These are phyloP conservation scores for Etheostoma spectabile DNA, from an alignment of 2,113 vertebrate genomes.

Conservation along the genomic window DNA sequence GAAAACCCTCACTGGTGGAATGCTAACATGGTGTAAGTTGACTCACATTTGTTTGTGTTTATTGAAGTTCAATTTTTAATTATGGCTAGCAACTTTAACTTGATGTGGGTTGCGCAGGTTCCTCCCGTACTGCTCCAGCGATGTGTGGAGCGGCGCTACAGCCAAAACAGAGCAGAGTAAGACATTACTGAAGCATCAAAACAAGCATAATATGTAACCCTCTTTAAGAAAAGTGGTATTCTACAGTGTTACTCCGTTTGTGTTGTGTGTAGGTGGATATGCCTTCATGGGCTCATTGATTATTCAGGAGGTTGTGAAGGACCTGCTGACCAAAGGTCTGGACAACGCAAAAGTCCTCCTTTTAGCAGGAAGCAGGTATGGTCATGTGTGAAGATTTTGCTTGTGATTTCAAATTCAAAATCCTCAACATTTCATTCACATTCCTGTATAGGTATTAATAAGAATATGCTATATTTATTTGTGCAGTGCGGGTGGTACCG, in stretches of 20 bases:
- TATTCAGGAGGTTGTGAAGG: constrained; percentile 95
- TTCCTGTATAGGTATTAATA: not conserved
- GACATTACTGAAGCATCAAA: constrained; percentile 42
- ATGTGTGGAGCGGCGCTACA: constrained; percentile 95
- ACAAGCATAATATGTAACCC: not conserved
- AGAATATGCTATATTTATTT: not conserved
- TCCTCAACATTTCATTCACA: not conserved
- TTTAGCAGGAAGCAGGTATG: constrained; percentile 96
- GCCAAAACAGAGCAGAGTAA: constrained; percentile 94
- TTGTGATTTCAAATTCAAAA: not conserved
- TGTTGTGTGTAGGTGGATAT: constrained; percentile 86
- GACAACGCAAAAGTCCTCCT: constrained; percentile 93
- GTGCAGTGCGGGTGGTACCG: constrained; percentile 93
- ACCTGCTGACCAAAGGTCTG: constrained; percentile 92
- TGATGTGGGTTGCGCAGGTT: constrained; percentile 85
- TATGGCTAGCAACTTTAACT: constrained; percentile 15
- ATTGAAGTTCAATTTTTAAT: not conserved
- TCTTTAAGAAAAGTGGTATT: not conserved
- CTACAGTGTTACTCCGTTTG: not conserved
- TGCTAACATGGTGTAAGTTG: constrained; percentile 98
- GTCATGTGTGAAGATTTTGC: not conserved
- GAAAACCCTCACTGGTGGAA: constrained; percentile 99
- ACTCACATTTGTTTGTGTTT: constrained; percentile 25
- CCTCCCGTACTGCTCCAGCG: constrained; percentile 98
- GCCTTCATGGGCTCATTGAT: constrained; percentile 98